A percentile compares a stretch with the other conserved stretches of the same genome.
Conservation (phyloP, 2,797 vertebrate genomes). For the Chelon auratus region DNA sequence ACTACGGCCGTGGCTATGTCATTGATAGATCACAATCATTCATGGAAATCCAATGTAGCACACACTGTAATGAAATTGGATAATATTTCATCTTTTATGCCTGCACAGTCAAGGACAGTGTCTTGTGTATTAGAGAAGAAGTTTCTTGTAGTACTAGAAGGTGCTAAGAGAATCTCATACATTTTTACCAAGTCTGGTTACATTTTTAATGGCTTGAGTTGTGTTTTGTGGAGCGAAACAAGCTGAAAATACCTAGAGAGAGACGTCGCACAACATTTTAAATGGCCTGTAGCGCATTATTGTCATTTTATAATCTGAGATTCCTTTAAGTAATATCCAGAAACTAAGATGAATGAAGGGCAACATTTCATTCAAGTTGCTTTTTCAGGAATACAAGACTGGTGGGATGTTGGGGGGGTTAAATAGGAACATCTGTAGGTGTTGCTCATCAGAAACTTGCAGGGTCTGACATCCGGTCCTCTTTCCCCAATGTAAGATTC, state of each 20-base stretch:
- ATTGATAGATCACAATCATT: constrained; percentile 14
- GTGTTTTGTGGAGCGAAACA: neutral
- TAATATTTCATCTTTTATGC: neutral
- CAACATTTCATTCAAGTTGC: no score
- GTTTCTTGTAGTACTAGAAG: neutral
- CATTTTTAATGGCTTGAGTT: neutral
- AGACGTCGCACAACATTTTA: neutral
- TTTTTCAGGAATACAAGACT: no score
- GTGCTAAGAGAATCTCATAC: neutral
- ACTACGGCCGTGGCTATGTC: neutral
- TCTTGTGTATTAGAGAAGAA: no score
- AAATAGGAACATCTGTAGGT: no score
- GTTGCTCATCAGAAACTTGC: no score
- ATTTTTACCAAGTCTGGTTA: neutral
- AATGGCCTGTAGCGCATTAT: neutral
- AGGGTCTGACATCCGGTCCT: no score
- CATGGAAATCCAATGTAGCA: neutral
- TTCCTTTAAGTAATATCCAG: no score
- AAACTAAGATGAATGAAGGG: no score
- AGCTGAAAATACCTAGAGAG: constrained; percentile 1
- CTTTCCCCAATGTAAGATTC: no score
- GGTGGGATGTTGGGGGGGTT: no score
- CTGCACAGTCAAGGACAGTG: neutral
- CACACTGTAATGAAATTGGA: neutral
- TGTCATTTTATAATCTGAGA: no score